phyloP scores from a whole-genome alignment of 2,113 vertebrate genomes.

The Circaetus gallicus region DNA sequence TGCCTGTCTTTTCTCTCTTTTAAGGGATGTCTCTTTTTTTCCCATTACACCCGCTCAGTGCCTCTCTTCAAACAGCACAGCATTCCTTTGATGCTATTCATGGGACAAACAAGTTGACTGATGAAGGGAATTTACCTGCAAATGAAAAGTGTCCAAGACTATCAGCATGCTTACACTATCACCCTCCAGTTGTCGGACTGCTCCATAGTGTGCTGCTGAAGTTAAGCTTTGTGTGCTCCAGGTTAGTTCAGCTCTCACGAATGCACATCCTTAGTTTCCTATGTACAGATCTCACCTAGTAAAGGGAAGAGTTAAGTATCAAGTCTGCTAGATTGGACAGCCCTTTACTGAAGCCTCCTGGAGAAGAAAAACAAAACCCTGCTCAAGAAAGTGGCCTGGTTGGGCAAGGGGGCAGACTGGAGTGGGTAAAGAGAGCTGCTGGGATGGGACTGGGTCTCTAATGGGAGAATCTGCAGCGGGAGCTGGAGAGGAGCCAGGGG shows the following conservation, averaged over 20 bases:
- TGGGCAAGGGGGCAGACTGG: not conserved
- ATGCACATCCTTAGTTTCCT: not conserved
- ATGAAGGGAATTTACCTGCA: slow-evolving; percentile 23
- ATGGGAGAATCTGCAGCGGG: not conserved
- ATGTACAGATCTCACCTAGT: not conserved
- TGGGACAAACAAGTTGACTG: not conserved
- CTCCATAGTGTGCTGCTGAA: not conserved
- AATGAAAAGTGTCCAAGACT: not conserved
- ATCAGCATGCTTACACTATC: not conserved
- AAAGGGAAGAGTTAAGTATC: not conserved
- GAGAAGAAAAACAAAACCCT: not conserved
- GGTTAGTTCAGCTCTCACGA: not conserved
- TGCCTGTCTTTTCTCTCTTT: not conserved
- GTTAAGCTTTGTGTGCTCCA: not conserved
- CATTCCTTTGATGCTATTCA: slow-evolving; percentile 20
- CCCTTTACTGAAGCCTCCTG: not conserved
- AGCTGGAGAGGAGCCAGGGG: not conserved
- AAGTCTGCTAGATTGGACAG: not conserved
- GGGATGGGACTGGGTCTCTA: not conserved
- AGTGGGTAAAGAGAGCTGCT: not conserved
- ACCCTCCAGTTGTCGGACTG: not conserved
- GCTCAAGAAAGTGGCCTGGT: not conserved
- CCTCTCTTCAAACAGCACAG: not conserved
- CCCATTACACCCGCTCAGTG: not conserved
- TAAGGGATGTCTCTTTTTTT: not conserved